A percentile compares a stretch with the other conserved stretches of the same genome.
phyloP scores from a whole-genome alignment of 1,140 invertebrate genomes.

The Apis dorsata region DNA sequence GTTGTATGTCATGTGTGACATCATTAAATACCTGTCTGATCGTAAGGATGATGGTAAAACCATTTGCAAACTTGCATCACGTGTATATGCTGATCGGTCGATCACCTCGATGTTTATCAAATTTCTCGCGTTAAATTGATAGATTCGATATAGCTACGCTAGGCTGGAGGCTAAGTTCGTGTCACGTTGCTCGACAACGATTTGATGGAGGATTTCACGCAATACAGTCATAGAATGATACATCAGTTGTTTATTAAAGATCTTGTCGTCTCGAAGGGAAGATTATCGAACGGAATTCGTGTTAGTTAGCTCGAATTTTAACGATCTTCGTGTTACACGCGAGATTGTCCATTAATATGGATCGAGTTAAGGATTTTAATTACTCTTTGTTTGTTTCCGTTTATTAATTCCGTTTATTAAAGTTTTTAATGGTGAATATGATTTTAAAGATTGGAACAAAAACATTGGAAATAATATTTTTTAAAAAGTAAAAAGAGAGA shows the following conservation, averaged over 20 bases:
- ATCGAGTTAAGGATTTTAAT: neutral
- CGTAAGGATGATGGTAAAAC: slow-evolving; percentile 27
- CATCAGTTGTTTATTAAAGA: slow-evolving; percentile 48
- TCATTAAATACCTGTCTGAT: slow-evolving; percentile 26
- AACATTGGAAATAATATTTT: no score
- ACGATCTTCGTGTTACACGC: slow-evolving; percentile 8
- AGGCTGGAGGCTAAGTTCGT: slow-evolving; percentile 4
- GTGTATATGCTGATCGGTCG: neutral
- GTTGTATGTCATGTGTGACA: no score
- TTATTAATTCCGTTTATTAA: neutral
- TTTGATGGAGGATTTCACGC: slow-evolving; percentile 28
- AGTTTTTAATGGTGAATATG: neutral
- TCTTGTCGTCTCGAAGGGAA: no score
- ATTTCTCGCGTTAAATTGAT: slow-evolving; percentile 48
- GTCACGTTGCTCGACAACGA: slow-evolving; percentile 15
- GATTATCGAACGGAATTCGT: neutral
- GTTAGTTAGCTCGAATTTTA: slow-evolving; percentile 2
- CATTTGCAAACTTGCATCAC: slow-evolving; percentile 22
- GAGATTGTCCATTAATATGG: neutral
- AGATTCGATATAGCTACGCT: neutral
- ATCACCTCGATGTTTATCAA: slow-evolving; percentile 21
- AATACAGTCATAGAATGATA: neutral
- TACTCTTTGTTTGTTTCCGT: neutral
- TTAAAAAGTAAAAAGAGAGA: no score
- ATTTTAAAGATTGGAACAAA: neutral